Evolutionary conservation across 35 echinoderm and acorn worm genomes (phyloP).

Genomic region (Lytechinus pictus): DNA sequence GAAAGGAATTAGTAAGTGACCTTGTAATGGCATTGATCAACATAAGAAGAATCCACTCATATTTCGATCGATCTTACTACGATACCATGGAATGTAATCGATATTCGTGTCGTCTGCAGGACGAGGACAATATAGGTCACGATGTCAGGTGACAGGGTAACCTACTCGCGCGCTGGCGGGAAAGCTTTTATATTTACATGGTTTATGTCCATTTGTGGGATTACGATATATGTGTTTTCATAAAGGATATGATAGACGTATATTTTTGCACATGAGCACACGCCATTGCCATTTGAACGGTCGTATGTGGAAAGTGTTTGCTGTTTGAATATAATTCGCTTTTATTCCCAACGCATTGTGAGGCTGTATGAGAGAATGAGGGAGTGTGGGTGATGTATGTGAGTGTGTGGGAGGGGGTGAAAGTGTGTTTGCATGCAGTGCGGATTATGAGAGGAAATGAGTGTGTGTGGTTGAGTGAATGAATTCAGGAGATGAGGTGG

Average conservation of each 20-base stretch:
- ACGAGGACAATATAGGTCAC: background rate
- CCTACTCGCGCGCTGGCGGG: background rate
- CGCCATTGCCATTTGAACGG: no score
- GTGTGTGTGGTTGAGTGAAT: no score
- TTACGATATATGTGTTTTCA: background rate
- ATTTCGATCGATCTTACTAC: background rate
- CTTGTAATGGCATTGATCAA: background rate
- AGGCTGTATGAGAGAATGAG: no score
- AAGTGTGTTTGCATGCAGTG: no score
- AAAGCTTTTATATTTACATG: background rate
- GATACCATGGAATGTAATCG: background rate
- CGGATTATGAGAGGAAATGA: no score
- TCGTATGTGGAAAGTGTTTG: no score
- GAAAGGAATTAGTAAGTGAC: background rate
- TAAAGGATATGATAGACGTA: background rate
- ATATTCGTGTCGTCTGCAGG: background rate
- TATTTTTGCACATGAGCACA: no score
- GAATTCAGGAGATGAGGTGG: no score
- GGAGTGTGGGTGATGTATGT: no score
- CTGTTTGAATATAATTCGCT: no score
- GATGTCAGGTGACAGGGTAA: background rate
- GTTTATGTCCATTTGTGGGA: background rate
- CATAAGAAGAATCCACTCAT: background rate
- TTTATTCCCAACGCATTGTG: no score
- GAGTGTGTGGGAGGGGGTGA: no score